Base-by-base conservation (phyloP, 2,797 vertebrate species). In the Gadopsis bispinosus region DNA sequence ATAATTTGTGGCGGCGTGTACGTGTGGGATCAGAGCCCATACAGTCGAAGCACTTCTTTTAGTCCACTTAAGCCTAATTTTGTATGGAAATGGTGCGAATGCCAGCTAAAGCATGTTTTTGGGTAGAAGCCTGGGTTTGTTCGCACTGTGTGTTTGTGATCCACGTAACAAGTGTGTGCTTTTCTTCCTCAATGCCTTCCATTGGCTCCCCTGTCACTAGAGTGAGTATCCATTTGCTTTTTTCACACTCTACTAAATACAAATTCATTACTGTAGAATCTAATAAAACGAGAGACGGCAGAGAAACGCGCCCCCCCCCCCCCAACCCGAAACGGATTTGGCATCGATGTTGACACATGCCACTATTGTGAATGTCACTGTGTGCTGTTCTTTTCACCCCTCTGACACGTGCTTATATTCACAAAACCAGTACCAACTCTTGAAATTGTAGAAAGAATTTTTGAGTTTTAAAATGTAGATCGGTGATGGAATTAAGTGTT, bases 101-200 rank as follows among this genome's bases (percentile, higher is more conserved):
- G 55, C 56, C 92, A 88, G 72, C 68, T 50, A 63, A 94, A 93
- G 96, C 97, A 97, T 97, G 96, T 95, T 91, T 83, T 80, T 13
- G 58, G 58, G 63, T 81, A 83, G 91, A 94, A 93, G 94, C 95
- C 94, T 91, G 86, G 77, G 81, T 87, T 81, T 94, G 93, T 92
- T 85, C 85, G 86, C 93, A 87, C 81, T 65, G 80, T 83, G 83
- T 88, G 82, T 86, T 79, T 92, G 70, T 96, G 80, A 91, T 86
- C 61, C 87, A 87, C 85, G 84, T 91, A 96, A 96, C 94, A 96
- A 95, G 95, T 96, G 94, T 97, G 95, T 93, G 96, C 79, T 92
- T 22, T 85, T 96, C 95, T 94, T 94, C 94, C 96, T 95, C 96
- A 96, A 96, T 97, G 96, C 97, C 95, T 97, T 96, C 97, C 96